phyloP scores from a whole-genome alignment of 2,888 invertebrate genomes.

The Kuschelorhynchus macadamiae region DNA sequence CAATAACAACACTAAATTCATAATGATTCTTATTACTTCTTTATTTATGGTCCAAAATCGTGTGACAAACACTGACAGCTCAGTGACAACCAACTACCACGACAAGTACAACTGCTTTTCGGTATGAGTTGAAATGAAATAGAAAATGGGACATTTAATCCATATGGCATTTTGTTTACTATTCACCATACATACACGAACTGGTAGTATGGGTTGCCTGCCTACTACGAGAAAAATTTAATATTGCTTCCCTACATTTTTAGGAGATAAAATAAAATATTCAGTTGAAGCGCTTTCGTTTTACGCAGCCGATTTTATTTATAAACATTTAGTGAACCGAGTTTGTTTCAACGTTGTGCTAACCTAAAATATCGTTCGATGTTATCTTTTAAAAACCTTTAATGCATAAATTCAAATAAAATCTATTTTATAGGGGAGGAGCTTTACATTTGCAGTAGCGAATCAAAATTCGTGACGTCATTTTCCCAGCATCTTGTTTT shows the following conservation, averaged over 20 bases:
- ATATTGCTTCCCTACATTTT: no score
- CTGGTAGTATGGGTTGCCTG: slow-evolving; percentile 6
- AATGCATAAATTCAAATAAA: background rate
- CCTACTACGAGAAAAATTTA: background rate
- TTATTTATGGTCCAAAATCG: slow-evolving; percentile 14
- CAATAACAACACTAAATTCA: slow-evolving; percentile 12
- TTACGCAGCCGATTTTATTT: slow-evolving; percentile 13
- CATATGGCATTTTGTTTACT: background rate
- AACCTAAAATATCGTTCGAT: slow-evolving; percentile 5
- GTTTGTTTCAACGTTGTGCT: background rate
- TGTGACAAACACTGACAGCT: slow-evolving; percentile 12
- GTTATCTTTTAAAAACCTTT: background rate
- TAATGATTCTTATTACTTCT: slow-evolving; percentile 13
- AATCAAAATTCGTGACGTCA: slow-evolving; percentile 10
- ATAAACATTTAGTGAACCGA: slow-evolving; percentile 13
- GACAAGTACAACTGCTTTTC: background rate
- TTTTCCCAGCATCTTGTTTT: background rate
- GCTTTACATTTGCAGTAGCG: slow-evolving; percentile 1
- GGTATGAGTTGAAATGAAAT: background rate
- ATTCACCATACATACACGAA: background rate
- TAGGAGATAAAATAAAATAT: slow-evolving; percentile 10
- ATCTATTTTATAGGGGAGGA: slow-evolving; percentile 13
- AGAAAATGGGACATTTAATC: slow-evolving; percentile 4
- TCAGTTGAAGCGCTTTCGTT: background rate
- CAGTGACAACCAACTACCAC: slow-evolving; percentile 18